Percentiles rank a stretch among this genome's conserved stretches.
These are phyloP conservation scores for Cariama cristata DNA, from an alignment of 2,113 vertebrate genomes.

Conservation along the genomic window DNA sequence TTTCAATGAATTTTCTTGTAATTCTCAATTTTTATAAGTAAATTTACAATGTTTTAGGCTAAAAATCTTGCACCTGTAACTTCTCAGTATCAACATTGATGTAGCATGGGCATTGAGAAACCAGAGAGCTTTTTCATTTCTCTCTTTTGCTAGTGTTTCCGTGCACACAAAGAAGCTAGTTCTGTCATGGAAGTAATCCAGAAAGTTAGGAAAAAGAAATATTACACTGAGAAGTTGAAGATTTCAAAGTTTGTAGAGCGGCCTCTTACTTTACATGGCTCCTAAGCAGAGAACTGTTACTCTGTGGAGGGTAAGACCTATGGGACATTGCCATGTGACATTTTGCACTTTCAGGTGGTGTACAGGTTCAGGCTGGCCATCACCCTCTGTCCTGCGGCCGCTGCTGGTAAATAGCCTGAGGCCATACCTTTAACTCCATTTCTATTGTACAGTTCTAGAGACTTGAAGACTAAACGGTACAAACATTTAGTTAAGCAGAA, in stretches of 20 bases:
- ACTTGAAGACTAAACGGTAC: not conserved
- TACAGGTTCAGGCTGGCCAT: not conserved
- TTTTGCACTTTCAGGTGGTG: not conserved
- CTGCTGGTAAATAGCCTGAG: not conserved
- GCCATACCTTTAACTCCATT: not conserved
- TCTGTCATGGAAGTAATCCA: not conserved
- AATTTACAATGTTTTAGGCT: not conserved
- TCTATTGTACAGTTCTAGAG: not conserved
- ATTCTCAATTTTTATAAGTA: not conserved
- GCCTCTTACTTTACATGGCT: not conserved
- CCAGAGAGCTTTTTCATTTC: not conserved
- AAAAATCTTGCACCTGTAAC: not conserved
- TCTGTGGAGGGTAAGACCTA: not conserved
- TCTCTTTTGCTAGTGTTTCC: not conserved
- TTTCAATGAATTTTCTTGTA: not conserved
- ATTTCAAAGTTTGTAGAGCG: not conserved
- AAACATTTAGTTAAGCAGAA: not conserved
- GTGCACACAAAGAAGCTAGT: not conserved
- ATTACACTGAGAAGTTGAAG: not conserved
- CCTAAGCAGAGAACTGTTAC: not conserved
- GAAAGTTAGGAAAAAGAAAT: not conserved
- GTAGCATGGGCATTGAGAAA: not conserved
- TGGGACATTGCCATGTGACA: rapidly evolving
- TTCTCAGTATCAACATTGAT: not conserved
- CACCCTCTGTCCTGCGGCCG: not conserved